phyloP scores from a whole-genome alignment of 2,113 vertebrate genomes.

The Neolamprologus falcicula region DNA sequence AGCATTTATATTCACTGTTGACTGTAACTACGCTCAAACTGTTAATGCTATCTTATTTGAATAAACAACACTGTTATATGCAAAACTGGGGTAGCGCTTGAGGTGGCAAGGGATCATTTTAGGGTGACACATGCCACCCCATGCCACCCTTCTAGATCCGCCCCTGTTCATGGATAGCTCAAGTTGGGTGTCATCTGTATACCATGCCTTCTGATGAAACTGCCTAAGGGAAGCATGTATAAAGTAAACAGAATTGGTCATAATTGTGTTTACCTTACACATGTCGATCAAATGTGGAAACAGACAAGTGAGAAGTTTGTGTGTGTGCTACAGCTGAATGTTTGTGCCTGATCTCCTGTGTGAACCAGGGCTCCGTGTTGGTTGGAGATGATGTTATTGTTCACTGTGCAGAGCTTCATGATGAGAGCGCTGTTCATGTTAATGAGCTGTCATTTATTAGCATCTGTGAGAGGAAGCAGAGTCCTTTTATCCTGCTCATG shows the following conservation, averaged over 20 bases:
- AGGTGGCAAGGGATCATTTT: not conserved
- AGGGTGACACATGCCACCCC: not conserved
- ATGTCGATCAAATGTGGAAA: not conserved
- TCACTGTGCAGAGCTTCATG: not conserved
- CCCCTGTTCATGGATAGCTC: not conserved
- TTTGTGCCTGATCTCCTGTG: not conserved
- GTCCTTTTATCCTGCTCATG: slow-evolving; percentile 25
- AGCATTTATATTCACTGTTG: not conserved
- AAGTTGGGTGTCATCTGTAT: not conserved
- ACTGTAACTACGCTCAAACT: not conserved
- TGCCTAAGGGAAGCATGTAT: not conserved
- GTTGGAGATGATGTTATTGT: not conserved
- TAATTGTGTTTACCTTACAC: not conserved
- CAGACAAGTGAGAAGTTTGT: not conserved
- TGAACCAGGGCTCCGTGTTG: not conserved
- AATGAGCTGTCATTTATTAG: slow-evolving; percentile 12
- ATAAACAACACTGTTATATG: not conserved
- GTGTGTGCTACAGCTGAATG: not conserved
- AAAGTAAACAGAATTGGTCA: not conserved
- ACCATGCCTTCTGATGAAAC: not conserved
- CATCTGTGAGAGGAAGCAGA: slow-evolving; percentile 40
- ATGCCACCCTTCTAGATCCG: not conserved
- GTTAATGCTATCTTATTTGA: not conserved
- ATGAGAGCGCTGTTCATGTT: slow-evolving; percentile 6
- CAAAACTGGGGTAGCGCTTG: not conserved